These are phyloP conservation scores for mouse (Mus musculus) DNA, from an alignment of 2,113 vertebrate genomes.

Conservation along the genomic window DNA sequence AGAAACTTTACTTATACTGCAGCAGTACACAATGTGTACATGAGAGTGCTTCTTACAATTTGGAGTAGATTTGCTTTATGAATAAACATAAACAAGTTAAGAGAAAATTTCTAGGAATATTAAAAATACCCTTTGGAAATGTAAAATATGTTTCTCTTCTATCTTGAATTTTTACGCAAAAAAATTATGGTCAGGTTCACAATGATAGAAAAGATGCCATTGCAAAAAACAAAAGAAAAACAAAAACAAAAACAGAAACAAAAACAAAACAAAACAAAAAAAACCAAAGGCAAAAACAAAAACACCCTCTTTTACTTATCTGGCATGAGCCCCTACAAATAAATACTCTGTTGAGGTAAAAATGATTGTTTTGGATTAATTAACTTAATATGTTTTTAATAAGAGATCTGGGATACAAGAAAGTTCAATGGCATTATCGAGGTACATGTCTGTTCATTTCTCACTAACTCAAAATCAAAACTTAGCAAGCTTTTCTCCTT, in stretches of 20 bases:
- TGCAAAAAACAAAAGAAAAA: neutral
- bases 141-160: neutral
- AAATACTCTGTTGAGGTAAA: constrained; percentile 44
- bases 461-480: neutral
- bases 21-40: neutral
- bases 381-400: neutral
- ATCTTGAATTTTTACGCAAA: neutral
- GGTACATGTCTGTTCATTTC: neutral
- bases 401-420: neutral
- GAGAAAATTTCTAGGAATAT: neutral
- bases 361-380: neutral
- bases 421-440: neutral
- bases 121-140: neutral
- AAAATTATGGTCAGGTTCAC: neutral
- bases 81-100: neutral
- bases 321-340: neutral
- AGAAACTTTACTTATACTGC: neutral
- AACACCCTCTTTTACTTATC: neutral
- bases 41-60: neutral
- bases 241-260: too few relatives aligned
- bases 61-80: neutral
- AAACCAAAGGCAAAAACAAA: too few relatives aligned
- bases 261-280: too few relatives aligned
- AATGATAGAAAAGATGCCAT: neutral
- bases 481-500: neutral